These are phyloP conservation scores for Caenorhabditis sp. DNA, from an alignment of 2,888 invertebrate species.

Conservation along the genomic window DNA sequence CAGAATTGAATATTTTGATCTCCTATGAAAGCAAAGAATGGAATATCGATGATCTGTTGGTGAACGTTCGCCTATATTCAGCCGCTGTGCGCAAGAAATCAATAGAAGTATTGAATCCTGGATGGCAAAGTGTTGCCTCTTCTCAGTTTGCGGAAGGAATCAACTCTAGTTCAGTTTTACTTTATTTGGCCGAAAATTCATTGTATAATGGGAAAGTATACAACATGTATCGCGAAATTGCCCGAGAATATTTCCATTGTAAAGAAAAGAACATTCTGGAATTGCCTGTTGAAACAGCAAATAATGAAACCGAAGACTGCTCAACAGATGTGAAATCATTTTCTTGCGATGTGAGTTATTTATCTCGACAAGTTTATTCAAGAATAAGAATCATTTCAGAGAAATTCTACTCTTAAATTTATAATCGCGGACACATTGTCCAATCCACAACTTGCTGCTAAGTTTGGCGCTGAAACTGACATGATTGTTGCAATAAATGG, in stretches of 20 bases:
- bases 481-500: conserved; percentile 23
- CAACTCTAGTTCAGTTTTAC: not conserved
- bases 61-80: not conserved
- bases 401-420: conserved; percentile 26
- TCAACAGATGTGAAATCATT: conserved; percentile 1
- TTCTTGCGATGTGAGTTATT: conserved; percentile 23
- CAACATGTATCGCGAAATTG: not conserved
- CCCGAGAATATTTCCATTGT: conserved; percentile 15
- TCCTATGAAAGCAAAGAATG: not conserved
- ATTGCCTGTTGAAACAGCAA: too few species aligned
- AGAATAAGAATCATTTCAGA: conserved; percentile 9
- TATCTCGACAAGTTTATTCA: not conserved
- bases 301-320: conserved; percentile 7
- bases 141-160: not conserved
- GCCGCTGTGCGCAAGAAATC: not conserved
- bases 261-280: conserved; percentile 4
- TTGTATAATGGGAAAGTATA: not conserved
- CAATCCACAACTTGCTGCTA: conserved; percentile 14
- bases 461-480: conserved; percentile 23
- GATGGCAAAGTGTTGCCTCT: not conserved
- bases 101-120: not conserved
- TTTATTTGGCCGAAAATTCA: not conserved
- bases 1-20: not conserved
- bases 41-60: not conserved
- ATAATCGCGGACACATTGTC: conserved; percentile 19